A percentile compares a stretch with the other conserved stretches of the same genome.
These are phyloP conservation scores for Aphelenchoides besseyi DNA, from an alignment of 1,140 invertebrate genomes.

Conservation along the genomic window DNA sequence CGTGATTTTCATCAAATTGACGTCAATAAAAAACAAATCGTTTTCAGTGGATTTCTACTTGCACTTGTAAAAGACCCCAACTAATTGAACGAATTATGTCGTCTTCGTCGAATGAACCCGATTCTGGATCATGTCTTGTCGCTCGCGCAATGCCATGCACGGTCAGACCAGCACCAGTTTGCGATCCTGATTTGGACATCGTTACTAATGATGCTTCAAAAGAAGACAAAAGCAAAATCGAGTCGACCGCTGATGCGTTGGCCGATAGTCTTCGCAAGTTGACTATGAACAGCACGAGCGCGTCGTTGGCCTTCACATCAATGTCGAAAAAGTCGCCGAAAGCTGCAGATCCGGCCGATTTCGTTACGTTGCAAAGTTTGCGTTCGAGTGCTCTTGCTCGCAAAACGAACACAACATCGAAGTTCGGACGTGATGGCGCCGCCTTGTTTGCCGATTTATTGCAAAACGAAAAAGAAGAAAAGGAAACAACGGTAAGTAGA, in stretches of 20 bases:
- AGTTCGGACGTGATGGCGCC: conserved; percentile 49
- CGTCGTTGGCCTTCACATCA: neutral
- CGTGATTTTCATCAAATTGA: no score
- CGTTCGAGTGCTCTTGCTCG: conserved; percentile 58
- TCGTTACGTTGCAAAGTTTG: conserved; percentile 55
- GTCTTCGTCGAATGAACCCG: neutral
- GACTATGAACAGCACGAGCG: neutral
- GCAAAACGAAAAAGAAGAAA: conserved; percentile 24
- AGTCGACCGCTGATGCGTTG: neutral
- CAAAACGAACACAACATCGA: conserved; percentile 61
- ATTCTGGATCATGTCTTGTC: neutral
- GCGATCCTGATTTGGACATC: neutral
- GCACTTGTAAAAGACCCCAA: no score
- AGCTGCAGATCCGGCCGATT: conserved; percentile 53
- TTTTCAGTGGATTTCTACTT: no score
- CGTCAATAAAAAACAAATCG: no score
- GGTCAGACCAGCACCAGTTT: neutral
- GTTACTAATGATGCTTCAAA: neutral
- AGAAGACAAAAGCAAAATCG: conserved; percentile 14
- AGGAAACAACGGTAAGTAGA: conserved; percentile 14
- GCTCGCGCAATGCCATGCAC: neutral
- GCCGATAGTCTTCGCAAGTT: conserved; percentile 6
- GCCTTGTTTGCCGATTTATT: conserved; percentile 55
- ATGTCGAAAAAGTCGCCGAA: conserved; percentile 15
- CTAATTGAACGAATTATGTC: neutral